phyloP scores from a whole-genome alignment of 1,140 invertebrate species.

The Drosophila tani region DNA sequence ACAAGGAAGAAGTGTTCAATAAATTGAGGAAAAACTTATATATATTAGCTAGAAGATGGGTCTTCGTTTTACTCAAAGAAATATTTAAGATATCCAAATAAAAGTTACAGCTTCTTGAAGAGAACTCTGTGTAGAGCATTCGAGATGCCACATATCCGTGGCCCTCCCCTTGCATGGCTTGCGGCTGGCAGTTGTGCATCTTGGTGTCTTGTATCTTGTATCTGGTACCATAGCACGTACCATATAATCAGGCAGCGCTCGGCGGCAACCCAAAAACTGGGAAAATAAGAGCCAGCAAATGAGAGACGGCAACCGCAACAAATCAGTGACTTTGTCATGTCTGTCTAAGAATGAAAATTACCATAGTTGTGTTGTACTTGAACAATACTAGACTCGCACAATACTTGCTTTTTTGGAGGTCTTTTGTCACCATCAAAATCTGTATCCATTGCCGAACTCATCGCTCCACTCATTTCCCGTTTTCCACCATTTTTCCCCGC shows the following conservation, averaged over 20 bases:
- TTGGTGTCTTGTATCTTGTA: constrained; percentile 32
- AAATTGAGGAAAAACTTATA: background rate
- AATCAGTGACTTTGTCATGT: constrained; percentile 54
- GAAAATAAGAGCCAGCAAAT: constrained; percentile 37
- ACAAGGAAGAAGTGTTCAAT: background rate
- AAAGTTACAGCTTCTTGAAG: background rate
- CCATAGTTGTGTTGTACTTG: constrained; percentile 1
- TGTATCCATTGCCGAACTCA: constrained; percentile 49
- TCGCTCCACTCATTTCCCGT: constrained; percentile 14
- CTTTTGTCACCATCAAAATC: constrained; percentile 59
- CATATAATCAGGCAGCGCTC: constrained; percentile 67
- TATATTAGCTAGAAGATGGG: too few relatives aligned
- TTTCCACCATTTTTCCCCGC: constrained; percentile 17
- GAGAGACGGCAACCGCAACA: constrained; percentile 53
- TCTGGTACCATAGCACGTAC: constrained; percentile 70
- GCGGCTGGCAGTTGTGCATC: constrained; percentile 43
- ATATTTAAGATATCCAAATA: background rate
- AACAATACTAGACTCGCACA: constrained; percentile 5
- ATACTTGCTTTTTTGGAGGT: background rate
- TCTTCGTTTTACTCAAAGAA: background rate
- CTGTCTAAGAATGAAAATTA: constrained; percentile 72
- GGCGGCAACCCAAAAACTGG: constrained; percentile 67
- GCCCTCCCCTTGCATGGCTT: constrained; percentile 24
- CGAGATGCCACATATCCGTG: background rate
- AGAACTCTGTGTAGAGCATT: constrained; percentile 11